Base-by-base conservation (phyloP, 2,113 vertebrate species). In the Pyrgilauda ruficollis region DNA sequence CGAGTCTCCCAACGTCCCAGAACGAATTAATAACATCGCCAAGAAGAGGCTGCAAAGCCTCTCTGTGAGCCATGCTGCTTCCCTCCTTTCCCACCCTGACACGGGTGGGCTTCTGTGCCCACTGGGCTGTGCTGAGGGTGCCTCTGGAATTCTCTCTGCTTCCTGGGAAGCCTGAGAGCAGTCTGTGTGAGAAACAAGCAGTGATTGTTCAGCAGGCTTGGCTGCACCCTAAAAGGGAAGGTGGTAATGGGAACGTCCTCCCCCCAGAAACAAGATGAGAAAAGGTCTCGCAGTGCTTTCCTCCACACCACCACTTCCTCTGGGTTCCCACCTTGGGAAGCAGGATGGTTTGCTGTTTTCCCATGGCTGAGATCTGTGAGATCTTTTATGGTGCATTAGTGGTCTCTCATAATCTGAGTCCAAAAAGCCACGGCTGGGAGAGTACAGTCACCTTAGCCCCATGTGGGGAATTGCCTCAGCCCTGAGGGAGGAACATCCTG, bases 1-100 rank as follows among this genome's bases (percentile, higher is more conserved):
- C 43, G 86, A 95, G 79, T 97, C 86, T 95, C 90, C 83, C 90
- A 97, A 73, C 8, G 86, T 95, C 96, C 93, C 94, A 94, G 92
- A 96, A 96, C 21, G 4, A 94, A 97, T 95, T 93, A 96, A 96
- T 96, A 95, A 90, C 86, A 66, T 73, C 3, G 10, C 73, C 90
- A 95, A 93, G 86, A 93, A 90, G 77, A 89, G 62, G 50, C 41
- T 92, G 64, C 73, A 78, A 61, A 92, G 80, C 76, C 28, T 89
- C 37, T 52, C 64, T 8, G 4, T 81, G 41, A 90, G 14, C 53
- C 67, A 17, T 0, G 5, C 39, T 81, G 31, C 49, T 92, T 88
- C n/a, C 41, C 55, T 68, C 16, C 61, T 73, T 84, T 94, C 84
- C 61, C 70, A 84, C 53, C 24, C 56, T 0, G 4, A 53, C 41